Conservation (phyloP, 2,797 vertebrate species). For the Phyllotis vaccarum region DNA sequence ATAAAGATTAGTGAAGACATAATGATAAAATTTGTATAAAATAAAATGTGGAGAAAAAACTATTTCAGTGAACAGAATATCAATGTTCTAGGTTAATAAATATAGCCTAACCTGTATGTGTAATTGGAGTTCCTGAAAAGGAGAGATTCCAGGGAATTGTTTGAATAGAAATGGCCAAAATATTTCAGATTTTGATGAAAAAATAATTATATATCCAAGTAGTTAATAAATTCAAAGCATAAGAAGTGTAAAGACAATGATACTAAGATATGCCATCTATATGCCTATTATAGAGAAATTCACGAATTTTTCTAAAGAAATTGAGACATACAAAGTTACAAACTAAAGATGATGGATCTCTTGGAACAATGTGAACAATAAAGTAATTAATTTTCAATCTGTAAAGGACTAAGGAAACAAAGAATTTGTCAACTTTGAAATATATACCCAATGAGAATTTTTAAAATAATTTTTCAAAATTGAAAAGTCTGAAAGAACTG, state of each 20-base stretch:
- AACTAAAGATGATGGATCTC: neutral
- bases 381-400: neutral
- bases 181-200: neutral
- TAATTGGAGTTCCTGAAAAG: neutral
- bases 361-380: slow-evolving; percentile 15
- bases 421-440: neutral
- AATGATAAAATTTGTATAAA: neutral
- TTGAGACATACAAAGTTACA: neutral
- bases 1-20: neutral
- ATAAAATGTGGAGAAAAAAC: neutral
- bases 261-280: neutral
- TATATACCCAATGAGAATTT: neutral
- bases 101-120: neutral
- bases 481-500: neutral
- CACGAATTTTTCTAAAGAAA: neutral
- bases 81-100: neutral
- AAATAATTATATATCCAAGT: neutral
- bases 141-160: too few relatives aligned
- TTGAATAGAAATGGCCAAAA: neutral
- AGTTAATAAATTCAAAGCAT: neutral
- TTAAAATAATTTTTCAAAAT: neutral
- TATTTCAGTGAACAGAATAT: neutral
- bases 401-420: neutral
- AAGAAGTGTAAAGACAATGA: neutral
- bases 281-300: neutral